Base-by-base conservation (phyloP, 2,888 invertebrate species). In the Drosophila suboccidentalis region DNA sequence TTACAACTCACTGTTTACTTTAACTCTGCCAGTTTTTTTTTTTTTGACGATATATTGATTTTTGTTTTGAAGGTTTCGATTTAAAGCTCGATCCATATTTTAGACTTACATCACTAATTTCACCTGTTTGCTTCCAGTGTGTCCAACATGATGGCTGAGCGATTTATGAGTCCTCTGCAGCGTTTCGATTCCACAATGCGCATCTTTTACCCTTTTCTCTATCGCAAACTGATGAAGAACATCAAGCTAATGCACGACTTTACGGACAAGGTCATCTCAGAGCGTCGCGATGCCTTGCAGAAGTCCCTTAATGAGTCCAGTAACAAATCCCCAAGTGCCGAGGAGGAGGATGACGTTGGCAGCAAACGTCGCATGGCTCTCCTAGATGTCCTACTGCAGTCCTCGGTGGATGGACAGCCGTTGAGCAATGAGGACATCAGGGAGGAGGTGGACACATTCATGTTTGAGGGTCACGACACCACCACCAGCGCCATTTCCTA, bases 401-500 rank as follows among this genome's bases (percentile, higher is more conserved):
- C 95, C 0, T 94, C 94, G 57, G 92, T 94, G 1, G 95, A 94
- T 1, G 89, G 93, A 38, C 82, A 95, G 93, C 94, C 93, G 3
- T 92, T 96, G 51, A 93, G 94, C 4, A 94, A 95, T 55, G 92
- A 94, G 19, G 94, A 94, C 63, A 94, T 96, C 11, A 93, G 95
- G 51, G 95, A 95, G 89, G 95, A 96, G 93, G 95, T 96, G 0
- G 95, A 96, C 72, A 96, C 96, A 0, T 95, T 96, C 36, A 91
- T 91, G 91, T 91, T 96, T 91, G 95, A 95, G 64, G 92, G 92
- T 1, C 91, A 92, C 46, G 92, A 92, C 59, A 93, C 93, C 2
- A 92, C 93, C 1, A 92, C 92, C 0, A 88, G 90, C 62, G 91
- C 82, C 22, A 90, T 93, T 5, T 78, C 91, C 0, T 92, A 90